Base-by-base conservation (phyloP, 1,140 invertebrate species). In the Diabrotica virgifera region DNA sequence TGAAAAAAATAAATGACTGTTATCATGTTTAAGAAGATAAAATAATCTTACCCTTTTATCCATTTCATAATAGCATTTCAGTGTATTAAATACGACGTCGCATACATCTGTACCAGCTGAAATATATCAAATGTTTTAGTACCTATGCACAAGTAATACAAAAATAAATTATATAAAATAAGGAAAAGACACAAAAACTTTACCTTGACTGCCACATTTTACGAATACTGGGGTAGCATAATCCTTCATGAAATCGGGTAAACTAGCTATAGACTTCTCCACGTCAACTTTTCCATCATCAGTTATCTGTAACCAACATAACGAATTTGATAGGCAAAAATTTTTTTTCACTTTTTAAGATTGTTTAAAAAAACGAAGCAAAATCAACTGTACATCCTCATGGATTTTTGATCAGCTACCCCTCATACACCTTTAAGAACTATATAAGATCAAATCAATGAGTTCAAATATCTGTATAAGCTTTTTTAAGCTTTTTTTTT, bases 281-380 rank as follows among this genome's bases (percentile, higher is more conserved):
- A 70, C 74, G 14, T 80, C 79, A 11, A 82, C 70, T 7, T 65
- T 59, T 50, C 76, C 77, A 52, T 75, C 76, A 6, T 79, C 78
- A n/a, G 71, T 72, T 59, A 75, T 68, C 77, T 78, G 40, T 5
- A 72, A 70, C n/a, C n/a, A n/a, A n/a, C n/a, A n/a, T n/a, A n/a
- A n/a, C n/a, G n/a, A n/a, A n/a, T n/a, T n/a, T n/a, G n/a, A n/a
- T n/a, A n/a, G n/a, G n/a, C n/a, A n/a, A n/a, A n/a, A n/a, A n/a
- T n/a, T n/a, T n/a, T n/a, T n/a, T n/a, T n/a, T n/a, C n/a, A n/a
- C n/a, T n/a, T n/a, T n/a, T n/a, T n/a, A n/a, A n/a, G n/a, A n/a
- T n/a, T n/a, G n/a, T n/a, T n/a, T n/a, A n/a, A n/a, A n/a, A n/a
- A n/a, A n/a, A n/a, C n/a, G n/a, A n/a, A n/a, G n/a, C n/a, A n/a